Evolutionary conservation across 64 coral and sea anemone species (phyloP), one percentile per base, ranked within the genome.

Genomic region (Montipora sp.): DNA sequence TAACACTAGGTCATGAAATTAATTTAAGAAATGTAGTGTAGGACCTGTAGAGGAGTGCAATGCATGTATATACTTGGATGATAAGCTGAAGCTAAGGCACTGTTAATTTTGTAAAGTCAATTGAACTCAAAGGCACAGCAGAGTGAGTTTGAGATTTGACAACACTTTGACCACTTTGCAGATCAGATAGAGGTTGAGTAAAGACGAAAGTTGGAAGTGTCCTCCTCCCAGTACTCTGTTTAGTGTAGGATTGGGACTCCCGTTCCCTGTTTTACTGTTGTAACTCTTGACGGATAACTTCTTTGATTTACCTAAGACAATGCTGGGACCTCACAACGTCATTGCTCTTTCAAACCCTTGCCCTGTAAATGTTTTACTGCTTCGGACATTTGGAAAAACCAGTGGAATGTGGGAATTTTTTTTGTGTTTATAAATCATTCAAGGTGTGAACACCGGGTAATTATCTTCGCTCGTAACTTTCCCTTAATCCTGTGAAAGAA

Each of bases 301-400:
- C 20, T 93, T 93, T 5, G 76, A 80, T 8, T 93, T 93, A 23
- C 85, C 74, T 18, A 80, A 53, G 1, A 93, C 48, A 61, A 81
- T 65, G 36, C 36, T 36, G 36, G 1, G 50, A 22, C 12, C 78
- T 19, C 9, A 87, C 92, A 5, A 78, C 55, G 24, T 87, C 82
- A 67, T 87, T 78, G 23, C 87, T 93, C 77, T 87, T 88, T 76
- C 90, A 10, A 79, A 59, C 19, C 87, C 87, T 66, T 89, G 75
- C 20, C 75, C 87, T 47, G 87, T 77, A 65, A 78, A 89, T 19
- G 47, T 65, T 92, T 92, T 1, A 77, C 19, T 22, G 90, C 47
- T 24, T 86, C 87, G 63, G 79, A 68, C 47, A 92, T 9, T 51
- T 67, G 3, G 19, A 92, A 78, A 51, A 92, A 92, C 21, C 11